Evolutionary conservation across 2,113 vertebrate genomes (phyloP).

Genomic region (Bucco capensis): DNA sequence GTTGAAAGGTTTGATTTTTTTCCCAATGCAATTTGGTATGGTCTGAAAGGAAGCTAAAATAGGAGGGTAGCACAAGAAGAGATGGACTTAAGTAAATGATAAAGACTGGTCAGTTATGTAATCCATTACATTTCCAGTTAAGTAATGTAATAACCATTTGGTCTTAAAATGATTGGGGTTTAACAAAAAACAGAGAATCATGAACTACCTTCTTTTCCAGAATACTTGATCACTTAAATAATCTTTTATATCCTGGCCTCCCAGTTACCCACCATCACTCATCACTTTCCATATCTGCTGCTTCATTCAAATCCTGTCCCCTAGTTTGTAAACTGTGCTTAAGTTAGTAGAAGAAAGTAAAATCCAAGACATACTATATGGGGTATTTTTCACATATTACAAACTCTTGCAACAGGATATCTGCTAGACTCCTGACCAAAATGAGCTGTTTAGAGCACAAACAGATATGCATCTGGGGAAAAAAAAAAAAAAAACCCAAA

Average conservation of each 20-base stretch:
- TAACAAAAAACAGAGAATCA: background rate
- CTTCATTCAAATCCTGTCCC: background rate
- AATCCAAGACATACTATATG: background rate
- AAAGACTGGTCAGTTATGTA: background rate
- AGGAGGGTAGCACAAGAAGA: background rate
- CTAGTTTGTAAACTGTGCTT: background rate
- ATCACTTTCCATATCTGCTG: background rate
- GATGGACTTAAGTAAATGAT: background rate
- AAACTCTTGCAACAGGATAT: background rate
- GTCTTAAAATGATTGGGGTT: background rate
- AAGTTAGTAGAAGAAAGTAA: background rate
- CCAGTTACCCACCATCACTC: background rate
- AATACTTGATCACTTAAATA: background rate
- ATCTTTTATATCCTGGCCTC: background rate
- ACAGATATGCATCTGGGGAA: background rate
- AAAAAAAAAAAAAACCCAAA: background rate
- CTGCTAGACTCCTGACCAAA: background rate
- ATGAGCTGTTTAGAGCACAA: background rate
- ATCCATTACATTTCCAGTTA: background rate
- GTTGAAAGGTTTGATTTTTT: background rate
- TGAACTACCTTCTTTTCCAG: background rate
- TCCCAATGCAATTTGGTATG: background rate
- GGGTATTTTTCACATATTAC: background rate
- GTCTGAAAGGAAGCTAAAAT: background rate
- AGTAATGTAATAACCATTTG: background rate